Base-by-base conservation (phyloP, 2,797 vertebrate species). In the Gymnodraco acuticeps region DNA sequence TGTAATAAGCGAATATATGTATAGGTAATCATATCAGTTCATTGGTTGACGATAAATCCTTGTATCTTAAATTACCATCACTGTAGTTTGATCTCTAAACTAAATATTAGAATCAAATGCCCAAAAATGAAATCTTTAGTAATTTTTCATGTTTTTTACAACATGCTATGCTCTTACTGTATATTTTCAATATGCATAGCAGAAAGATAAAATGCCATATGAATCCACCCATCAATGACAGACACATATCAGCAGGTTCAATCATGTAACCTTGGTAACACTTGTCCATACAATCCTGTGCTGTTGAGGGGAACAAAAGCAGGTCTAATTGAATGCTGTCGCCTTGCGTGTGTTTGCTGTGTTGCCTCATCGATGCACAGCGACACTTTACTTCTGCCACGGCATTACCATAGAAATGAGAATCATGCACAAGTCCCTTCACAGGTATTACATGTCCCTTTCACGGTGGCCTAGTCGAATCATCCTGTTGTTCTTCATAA, bases 331-430 rank as follows among this genome's bases (percentile, higher is more conserved):
- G 72, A 86, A 76, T 6, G 61, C 60, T 4, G 9, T 61, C 67
- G 55, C 68, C 41, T 8, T 15, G 38, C 38, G 31, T 20, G 56
- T 10, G 67, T 68, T 56, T 71, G 64, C 81, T 80, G 70, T 41
- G 53, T 56, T 11, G 53, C 47, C 69, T 77, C 80, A 52, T 54
- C 70, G 72, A 86, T 51, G 62, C 77, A 43, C 42, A 61, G 13
- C 1, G 0, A 2, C 80, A 80, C 86, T 90, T 89, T 81, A 82
- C 71, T 75, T 71, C 62, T 81, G 87, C 83, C 83, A 75, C 76
- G 4, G 3, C 81, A 95, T 95, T 94, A 91, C 87, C 94, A 95
- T 94, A 94, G 90, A 94, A 95, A 95, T 95, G 91, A 94, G 92
- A 94, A 91, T 89, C 93, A 94, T 94, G 93, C 75, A 83, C 78